phyloP scores from a whole-genome alignment of 1,140 invertebrate genomes.

The Ditylenchus dipsaci region DNA sequence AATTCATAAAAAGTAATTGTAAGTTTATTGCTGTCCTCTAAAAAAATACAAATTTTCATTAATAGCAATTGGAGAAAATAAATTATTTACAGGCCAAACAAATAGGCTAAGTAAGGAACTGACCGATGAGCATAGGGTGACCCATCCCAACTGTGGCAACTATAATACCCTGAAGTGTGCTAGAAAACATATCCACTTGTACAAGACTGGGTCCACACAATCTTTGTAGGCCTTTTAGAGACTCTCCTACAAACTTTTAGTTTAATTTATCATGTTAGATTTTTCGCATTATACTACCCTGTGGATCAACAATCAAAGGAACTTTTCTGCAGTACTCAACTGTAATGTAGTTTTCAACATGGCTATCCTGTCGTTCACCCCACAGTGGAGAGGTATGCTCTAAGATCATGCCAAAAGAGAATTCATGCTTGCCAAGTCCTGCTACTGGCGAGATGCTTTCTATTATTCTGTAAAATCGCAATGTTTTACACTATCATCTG shows the following conservation, averaged over 20 bases:
- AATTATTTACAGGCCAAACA: too few species aligned
- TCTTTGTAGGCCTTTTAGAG: background rate
- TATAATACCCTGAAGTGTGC: conserved; percentile 5
- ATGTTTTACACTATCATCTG: background rate
- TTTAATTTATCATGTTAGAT: background rate
- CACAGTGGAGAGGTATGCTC: conserved; percentile 26
- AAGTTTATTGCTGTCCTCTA: too few species aligned
- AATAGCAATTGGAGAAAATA: too few species aligned
- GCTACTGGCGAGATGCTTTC: conserved; percentile 14
- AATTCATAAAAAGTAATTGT: too few species aligned
- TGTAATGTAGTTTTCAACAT: conserved; percentile 28
- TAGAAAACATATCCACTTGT: conserved; percentile 2
- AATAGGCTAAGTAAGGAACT: too few species aligned
- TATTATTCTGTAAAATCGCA: conserved; percentile 5
- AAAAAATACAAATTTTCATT: too few species aligned
- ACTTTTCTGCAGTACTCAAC: conserved; percentile 19
- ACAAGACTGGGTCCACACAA: background rate
- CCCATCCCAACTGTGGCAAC: conserved; percentile 14
- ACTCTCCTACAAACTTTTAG: background rate
- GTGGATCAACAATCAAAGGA: conserved; percentile 35
- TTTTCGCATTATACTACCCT: too few species aligned
- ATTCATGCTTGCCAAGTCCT: background rate
- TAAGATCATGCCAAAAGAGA: conserved; percentile 29
- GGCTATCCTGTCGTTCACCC: conserved; percentile 19
- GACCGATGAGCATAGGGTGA: conserved; percentile 22